Evolutionary conservation across 2,888 invertebrate species (phyloP).

Genomic region (Eupithecia pulchellata): DNA sequence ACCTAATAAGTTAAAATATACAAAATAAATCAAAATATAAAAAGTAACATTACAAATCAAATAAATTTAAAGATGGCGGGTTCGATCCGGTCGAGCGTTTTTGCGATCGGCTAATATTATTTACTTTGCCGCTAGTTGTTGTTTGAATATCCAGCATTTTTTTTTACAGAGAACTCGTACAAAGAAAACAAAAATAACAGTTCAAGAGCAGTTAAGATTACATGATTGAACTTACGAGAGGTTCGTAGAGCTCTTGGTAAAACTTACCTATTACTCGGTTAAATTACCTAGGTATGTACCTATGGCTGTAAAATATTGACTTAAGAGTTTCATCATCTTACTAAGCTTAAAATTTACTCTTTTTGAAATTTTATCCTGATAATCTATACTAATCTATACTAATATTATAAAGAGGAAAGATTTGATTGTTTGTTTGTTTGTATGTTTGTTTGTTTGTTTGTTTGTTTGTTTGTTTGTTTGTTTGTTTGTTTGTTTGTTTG

Average conservation of each 20-base stretch:
- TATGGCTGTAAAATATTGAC: not conserved
- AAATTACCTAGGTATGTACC: too few relatives aligned
- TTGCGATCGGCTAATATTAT: not conserved
- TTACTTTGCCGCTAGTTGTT: not conserved
- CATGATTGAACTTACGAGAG: constrained; percentile 2
- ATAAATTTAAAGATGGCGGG: not conserved
- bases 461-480: too few relatives aligned
- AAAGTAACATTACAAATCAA: too few relatives aligned
- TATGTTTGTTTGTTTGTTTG: too few relatives aligned
- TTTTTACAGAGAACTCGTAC: not conserved
- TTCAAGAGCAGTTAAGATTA: constrained; percentile 6
- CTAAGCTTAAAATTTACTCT: not conserved
- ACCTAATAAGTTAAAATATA: too few relatives aligned
- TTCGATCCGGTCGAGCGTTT: not conserved
- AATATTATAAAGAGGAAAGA: too few relatives aligned
- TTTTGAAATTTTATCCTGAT: too few relatives aligned
- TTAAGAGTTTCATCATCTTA: not conserved
- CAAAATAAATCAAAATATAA: too few relatives aligned
- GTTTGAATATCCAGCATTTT: not conserved
- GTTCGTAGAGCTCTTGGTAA: not conserved
- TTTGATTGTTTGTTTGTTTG: too few relatives aligned
- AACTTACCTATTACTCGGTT: constrained; percentile 4
- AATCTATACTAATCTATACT: too few relatives aligned
- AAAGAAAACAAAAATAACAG: not conserved
- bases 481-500: too few relatives aligned